These are phyloP conservation scores for Drosophila rellima DNA, from an alignment of 2,888 invertebrate genomes.

Conservation along the genomic window DNA sequence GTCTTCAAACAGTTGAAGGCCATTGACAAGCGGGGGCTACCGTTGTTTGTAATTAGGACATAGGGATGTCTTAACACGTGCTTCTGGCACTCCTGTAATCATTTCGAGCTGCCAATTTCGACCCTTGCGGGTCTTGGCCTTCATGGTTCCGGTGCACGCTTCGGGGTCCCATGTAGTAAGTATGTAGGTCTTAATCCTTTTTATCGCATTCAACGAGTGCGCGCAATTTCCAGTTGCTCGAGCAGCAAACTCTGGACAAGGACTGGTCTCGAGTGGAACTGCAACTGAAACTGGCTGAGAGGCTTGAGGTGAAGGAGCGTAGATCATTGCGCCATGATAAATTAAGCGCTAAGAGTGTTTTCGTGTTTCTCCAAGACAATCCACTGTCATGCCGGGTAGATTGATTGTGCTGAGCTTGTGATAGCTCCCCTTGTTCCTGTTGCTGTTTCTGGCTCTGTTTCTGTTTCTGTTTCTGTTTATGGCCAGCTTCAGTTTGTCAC, in stretches of 20 bases:
- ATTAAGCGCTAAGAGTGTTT: conserved; percentile 85
- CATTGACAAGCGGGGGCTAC: conserved; percentile 71
- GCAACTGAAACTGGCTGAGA: conserved; percentile 13
- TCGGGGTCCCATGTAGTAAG: conserved; percentile 2
- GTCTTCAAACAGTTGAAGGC: conserved; percentile 34
- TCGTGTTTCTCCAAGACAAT: conserved; percentile 84
- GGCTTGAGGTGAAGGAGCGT: conserved; percentile 46
- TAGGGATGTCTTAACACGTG: conserved; percentile 69
- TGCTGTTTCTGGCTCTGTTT: not conserved
- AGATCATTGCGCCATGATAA: conserved; percentile 85
- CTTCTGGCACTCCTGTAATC: conserved; percentile 67
- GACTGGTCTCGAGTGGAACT: conserved; percentile 7
- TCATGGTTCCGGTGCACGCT: conserved; percentile 45
- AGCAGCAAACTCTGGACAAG: conserved; percentile 17
- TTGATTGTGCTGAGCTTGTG: conserved; percentile 79
- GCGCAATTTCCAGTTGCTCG: conserved; percentile 56
- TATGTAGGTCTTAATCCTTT: conserved; percentile 80
- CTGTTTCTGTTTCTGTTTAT: not conserved
- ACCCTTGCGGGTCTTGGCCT: conserved; percentile 35
- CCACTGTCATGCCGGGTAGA: conserved; percentile 83
- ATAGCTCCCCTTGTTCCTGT: conserved; percentile 13
- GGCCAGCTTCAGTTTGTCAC: conserved; percentile 42
- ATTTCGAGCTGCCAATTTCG: conserved; percentile 70
- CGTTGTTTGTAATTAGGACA: conserved; percentile 63
- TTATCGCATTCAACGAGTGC: conserved; percentile 72